A percentile compares a stretch with the other conserved stretches of the same genome.
These are phyloP conservation scores for Platycheirus albimanus DNA, from an alignment of 2,888 invertebrate genomes.

Conservation along the genomic window DNA sequence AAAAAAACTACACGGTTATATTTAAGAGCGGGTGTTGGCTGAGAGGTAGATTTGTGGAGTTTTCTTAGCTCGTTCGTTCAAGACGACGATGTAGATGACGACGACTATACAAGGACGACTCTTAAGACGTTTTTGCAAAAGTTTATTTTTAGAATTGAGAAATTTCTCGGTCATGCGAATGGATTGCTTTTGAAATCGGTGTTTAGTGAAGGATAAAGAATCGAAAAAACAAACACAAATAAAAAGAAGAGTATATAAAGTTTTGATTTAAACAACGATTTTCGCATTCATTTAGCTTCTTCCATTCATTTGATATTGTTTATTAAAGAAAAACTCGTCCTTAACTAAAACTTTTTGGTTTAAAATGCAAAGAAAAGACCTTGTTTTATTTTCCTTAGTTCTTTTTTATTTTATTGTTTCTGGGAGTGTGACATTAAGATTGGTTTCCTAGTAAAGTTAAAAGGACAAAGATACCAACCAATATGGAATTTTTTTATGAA, in stretches of 20 bases:
- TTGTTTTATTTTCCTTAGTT: too few species aligned
- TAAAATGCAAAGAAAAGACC: too few species aligned
- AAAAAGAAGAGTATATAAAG: neutral
- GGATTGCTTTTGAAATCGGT: constrained; percentile 39
- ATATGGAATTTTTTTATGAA: too few species aligned
- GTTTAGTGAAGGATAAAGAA: constrained; percentile 5
- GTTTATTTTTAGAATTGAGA: constrained; percentile 51
- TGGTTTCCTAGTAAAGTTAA: too few species aligned
- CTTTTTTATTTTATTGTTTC: too few species aligned
- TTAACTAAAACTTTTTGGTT: too few species aligned
- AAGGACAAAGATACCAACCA: too few species aligned
- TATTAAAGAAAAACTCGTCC: too few species aligned
- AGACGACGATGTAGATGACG: constrained; percentile 14
- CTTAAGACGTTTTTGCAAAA: constrained; percentile 24
- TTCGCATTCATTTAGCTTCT: constrained; percentile 28
- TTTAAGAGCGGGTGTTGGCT: neutral
- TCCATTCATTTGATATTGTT: too few species aligned
- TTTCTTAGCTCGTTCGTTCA: constrained; percentile 1
- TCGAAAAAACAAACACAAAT: constrained; percentile 9
- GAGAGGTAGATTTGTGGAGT: too few species aligned
- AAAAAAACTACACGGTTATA: constrained; percentile 12
- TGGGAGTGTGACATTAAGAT: too few species aligned
- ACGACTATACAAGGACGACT: too few species aligned
- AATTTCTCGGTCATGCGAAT: constrained; percentile 42
- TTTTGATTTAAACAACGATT: constrained; percentile 22